Base-by-base conservation (phyloP, 2,888 invertebrate genomes). In the Scaptomyza polygonia region DNA sequence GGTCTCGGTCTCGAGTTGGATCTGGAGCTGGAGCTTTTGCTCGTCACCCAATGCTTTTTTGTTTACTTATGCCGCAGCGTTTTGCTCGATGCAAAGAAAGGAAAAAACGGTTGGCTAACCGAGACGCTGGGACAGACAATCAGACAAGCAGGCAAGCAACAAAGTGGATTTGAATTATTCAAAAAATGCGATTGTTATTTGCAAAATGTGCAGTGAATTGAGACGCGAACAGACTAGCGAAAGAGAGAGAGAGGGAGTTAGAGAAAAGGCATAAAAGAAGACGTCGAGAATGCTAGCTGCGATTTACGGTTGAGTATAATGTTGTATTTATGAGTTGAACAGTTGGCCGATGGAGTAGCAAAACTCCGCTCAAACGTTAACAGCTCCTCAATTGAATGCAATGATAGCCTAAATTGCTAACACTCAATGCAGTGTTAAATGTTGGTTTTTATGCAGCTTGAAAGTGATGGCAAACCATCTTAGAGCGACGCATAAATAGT, bases 121-220 rank as follows among this genome's bases (percentile, higher is more conserved):
- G 53, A 30, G 42, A 57, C 67, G 29, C 9, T 6, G 48, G 49
- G 54, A 48, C 54, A 36, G 54, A 44, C 76, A 59, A 49, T 21
- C 43, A 32, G 44, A 18, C 49, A 16, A 16, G 9, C 62, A 53
- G 72, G 36, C 67, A 67, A 63, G 66, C 88, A 79, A 83, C 84
- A 84, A 84, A 84, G 84, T 84, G 84, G 84, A 84, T 84, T 84
- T 84, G 84, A 84, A 84, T 84, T 88, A 84, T 84, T 84, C 86
- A 84, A 84, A 84, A 84, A 84, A 84, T 84, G 88, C 88, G 88
- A 84, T 84, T 84, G 84, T 84, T 84, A 84, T 84, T 84, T 84
- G 84, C 88, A 83, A 88, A 83, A 87, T 83, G 86, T 88, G 86
- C 84, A 88, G 71, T 88, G 83, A 84, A 84, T 86, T 88, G 84